These are phyloP conservation scores for Dendronephthya gigantea DNA, from an alignment of 64 coral and sea anemone genomes.

Conservation along the genomic window DNA sequence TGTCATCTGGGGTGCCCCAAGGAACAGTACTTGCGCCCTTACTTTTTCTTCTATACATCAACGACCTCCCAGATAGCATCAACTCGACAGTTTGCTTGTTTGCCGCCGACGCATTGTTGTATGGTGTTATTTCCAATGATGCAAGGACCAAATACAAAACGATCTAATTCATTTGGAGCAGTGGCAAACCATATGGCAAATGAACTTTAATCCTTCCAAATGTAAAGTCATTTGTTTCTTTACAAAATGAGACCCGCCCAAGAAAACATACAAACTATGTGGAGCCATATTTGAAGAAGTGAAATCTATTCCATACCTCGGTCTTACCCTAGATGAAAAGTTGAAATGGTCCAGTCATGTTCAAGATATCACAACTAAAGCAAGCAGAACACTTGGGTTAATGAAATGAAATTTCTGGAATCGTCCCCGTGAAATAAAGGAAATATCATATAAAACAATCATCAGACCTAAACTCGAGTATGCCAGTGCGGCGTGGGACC, in stretches of 20 bases:
- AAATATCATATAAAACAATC: slow-evolving; percentile 24
- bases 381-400: slow-evolving; percentile 17
- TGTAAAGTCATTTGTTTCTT: too few relatives aligned
- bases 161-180: too few relatives aligned
- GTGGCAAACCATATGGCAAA: too few relatives aligned
- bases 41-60: too few relatives aligned
- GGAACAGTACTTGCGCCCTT: too few relatives aligned
- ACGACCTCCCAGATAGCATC: too few relatives aligned
- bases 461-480: slow-evolving; percentile 17
- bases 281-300: slow-evolving; percentile 37
- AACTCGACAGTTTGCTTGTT: too few relatives aligned
- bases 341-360: slow-evolving; percentile 31
- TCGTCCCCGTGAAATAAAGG: slow-evolving; percentile 32
- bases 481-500: slow-evolving; percentile 23
- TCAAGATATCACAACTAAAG: slow-evolving; percentile 8
- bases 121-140: too few relatives aligned
- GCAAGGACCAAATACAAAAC: too few relatives aligned
- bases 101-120: too few relatives aligned
- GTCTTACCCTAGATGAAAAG: slow-evolving; percentile 22
- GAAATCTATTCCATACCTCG: slow-evolving; percentile 29
- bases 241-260: not conserved
- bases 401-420: slow-evolving; percentile 37
- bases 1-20: too few relatives aligned
- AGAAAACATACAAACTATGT: slow-evolving; percentile 29
- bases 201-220: too few relatives aligned